Conservation (phyloP, 1,140 invertebrate species). For the Diachasmimorpha longicaudata region DNA sequence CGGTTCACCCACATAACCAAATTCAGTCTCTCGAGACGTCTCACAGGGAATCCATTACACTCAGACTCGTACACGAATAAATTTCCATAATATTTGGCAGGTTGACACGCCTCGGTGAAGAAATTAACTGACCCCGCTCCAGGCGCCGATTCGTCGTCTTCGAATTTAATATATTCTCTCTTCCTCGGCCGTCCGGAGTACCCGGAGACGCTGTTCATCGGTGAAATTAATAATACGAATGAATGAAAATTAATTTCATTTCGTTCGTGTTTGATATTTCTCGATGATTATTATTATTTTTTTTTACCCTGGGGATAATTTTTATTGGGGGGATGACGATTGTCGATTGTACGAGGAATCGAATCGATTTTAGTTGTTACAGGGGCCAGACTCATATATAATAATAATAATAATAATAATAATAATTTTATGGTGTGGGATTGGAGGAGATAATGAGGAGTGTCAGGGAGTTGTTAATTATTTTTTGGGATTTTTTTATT, state of each 20-base stretch:
- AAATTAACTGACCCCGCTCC: conserved; percentile 29
- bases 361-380: conserved; percentile 4
- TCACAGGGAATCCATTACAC: conserved; percentile 47
- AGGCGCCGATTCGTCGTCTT: conserved; percentile 30
- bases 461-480: conserved; percentile 7
- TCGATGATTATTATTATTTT: neutral
- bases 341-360: neutral
- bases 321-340: neutral
- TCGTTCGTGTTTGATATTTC: neutral
- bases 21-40: neutral
- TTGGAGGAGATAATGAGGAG: neutral
- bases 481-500: neutral
- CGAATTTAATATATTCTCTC: neutral
- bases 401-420: conserved; percentile 6
- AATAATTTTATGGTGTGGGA: too few relatives aligned
- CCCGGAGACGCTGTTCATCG: neutral
- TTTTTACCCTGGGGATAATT: neutral
- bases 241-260: conserved; percentile 8
- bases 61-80: conserved; percentile 43
- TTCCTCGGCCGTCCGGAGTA: neutral
- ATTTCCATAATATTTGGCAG: conserved; percentile 57
- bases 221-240: conserved; percentile 8
- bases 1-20: neutral
- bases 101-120: conserved; percentile 49
- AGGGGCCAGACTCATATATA: neutral